Evolutionary conservation across 2,888 invertebrate species (phyloP), one percentile per base, ranked within the genome.

Genomic region (Euplexia lucipara): DNA sequence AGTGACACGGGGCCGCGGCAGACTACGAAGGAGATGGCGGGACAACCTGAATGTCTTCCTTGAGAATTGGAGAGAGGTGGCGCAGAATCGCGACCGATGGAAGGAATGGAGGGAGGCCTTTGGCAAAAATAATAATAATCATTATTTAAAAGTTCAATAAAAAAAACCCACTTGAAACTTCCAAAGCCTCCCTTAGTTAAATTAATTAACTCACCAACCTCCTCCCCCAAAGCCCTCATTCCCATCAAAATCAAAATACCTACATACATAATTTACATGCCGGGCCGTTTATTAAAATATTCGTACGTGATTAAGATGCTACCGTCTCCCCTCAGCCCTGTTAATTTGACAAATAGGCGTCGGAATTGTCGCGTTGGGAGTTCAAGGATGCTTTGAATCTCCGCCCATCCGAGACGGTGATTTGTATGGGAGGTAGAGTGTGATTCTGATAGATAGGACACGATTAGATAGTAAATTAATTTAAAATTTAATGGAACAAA

Each of bases 281-380:
- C 48, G 20, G 48, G 57, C 44, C 71, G 76, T 80, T 78, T 82
- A 78, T 81, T 82, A 78, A 82, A 82, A 82, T 76, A 30, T 67
- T 65, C 59, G 78, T 76, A 84, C 86, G 86, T 86, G 86, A 82
- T 85, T 81, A 86, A 85, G 75, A 77, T 65, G 75, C 59, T 52
- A 49, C 35, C 32, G 63, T 59, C 66, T 61, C 70, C 78, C 78
- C 80, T 79, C 60, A 8, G 18, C 66, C 62, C 63, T 69, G 71
- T 85, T 86, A 86, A 88, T 86, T 87, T 88, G 84, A 86, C 86
- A 88, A 90, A 88, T 86, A 79, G 86, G 82, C 86, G 85, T 83
- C 69, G 81, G 84, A 89, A 88, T 86, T 86, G 85, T 86, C 84
- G 72, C 79, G 68, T 73, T 65, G 68, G 66, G 48, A 74, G 18